Evolutionary conservation across 2,888 invertebrate genomes (phyloP), one percentile per base, ranked within the genome.

Genomic region (Fissipunctia ypsillon): DNA sequence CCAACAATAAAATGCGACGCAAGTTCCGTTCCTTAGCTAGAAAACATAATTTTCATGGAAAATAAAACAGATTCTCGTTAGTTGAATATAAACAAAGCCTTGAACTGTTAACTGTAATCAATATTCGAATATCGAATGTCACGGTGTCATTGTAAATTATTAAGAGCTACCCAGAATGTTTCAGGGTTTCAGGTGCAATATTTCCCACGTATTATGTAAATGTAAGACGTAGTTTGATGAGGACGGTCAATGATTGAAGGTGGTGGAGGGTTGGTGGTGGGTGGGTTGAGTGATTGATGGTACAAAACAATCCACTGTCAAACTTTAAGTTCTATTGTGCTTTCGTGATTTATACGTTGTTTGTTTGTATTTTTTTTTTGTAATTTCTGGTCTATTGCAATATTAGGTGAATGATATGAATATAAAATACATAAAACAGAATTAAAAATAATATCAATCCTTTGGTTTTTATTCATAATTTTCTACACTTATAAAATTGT

Each of bases 121-220:
- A 77, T 81, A 77, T 35, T 73, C 35, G 38, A 52, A 14, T 52
- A 61, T 60, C 43, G 12, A 78, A 61, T 54, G 52, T 45, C 52
- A 38, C 10, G 22, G 19, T n/a, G 50, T 50, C 19, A 41, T 48
- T 74, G 59, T 74, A 31, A 64, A 80, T 73, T 63, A 50, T 31
- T 50, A 35, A 56, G 6, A 0, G n/a, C 14, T 31, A 16, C 14
- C 35, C 16, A 28, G 19, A 57, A 28, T 14, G 19, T 59, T 59
- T 31, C 25, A 45, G 14, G 31, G 25, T 45, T 45, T 41, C 63
- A 64, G 6, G 31, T 80, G 81, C n/a, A 31, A 14, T 45, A 22
- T 7, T 59, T 59, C 45, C 45, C 64, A 74, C 50, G n/a, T 41
- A 3, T 50, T 28, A 1, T 28, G 19, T 38, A 25, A 7, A 41